Evolutionary conservation across 2,888 invertebrate genomes (phyloP).

Genomic region (Synanthedon tipuliformis): DNA sequence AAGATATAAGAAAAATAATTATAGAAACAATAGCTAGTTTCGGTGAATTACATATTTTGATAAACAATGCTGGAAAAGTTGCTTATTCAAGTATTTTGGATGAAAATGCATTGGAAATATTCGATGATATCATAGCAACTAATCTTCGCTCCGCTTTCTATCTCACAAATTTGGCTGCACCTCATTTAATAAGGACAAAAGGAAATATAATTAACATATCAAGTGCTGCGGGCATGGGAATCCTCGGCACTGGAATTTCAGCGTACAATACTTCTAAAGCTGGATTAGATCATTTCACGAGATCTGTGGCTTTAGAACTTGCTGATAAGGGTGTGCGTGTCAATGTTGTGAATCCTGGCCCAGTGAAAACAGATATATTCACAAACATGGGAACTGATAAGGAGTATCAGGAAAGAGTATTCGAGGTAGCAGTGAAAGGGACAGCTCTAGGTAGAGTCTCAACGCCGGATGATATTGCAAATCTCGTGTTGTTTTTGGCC

Average conservation of each 20-base stretch:
- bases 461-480: background rate
- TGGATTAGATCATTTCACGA: conserved; percentile 78
- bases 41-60: conserved; percentile 17
- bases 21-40: conserved; percentile 12
- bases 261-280: conserved; percentile 74
- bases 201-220: conserved; percentile 28
- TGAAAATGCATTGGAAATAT: conserved; percentile 14
- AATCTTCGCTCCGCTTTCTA: conserved; percentile 19
- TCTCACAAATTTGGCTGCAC: conserved; percentile 18
- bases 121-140: conserved; percentile 16
- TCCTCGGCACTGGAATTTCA: conserved; percentile 6
- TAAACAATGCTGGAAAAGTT: conserved; percentile 23
- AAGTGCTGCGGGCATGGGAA: conserved; percentile 9
- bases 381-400: conserved; percentile 36
- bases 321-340: conserved; percentile 68
- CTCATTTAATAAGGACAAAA: conserved; percentile 19
- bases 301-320: conserved; percentile 75
- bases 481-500: background rate
- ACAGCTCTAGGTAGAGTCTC: background rate
- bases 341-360: conserved; percentile 78
- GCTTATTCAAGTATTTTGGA: conserved; percentile 10
- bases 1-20: conserved; percentile 17
- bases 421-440: background rate
- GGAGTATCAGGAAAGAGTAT: background rate
- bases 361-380: conserved; percentile 46